Conservation (phyloP, 2,888 invertebrate species). For the Caenorhabditis sp. region DNA sequence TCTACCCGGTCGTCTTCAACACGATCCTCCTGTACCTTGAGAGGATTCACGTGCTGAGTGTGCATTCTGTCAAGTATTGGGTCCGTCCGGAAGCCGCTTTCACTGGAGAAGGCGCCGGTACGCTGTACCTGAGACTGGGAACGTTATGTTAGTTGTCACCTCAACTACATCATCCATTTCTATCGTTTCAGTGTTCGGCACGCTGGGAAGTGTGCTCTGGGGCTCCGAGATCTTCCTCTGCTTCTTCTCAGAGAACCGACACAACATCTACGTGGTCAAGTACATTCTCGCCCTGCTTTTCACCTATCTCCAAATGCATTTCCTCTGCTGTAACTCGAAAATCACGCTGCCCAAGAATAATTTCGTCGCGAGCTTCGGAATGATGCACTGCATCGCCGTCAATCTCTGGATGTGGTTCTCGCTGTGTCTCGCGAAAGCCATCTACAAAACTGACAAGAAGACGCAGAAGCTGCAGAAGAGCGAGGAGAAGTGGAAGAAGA, state of each 20-base stretch:
- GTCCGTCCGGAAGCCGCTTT: slow-evolving; percentile 28
- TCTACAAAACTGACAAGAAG: slow-evolving; percentile 44
- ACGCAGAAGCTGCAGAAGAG: slow-evolving; percentile 31
- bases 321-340: slow-evolving; percentile 52
- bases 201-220: slow-evolving; percentile 50
- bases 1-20: slow-evolving; percentile 41
- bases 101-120: slow-evolving; percentile 47
- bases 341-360: slow-evolving; percentile 44
- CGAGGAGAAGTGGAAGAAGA: slow-evolving; percentile 45
- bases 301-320: slow-evolving; percentile 53
- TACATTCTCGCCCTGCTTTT: slow-evolving; percentile 47
- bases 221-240: slow-evolving; percentile 50
- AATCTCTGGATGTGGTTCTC: slow-evolving; percentile 57
- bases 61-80: slow-evolving; percentile 27
- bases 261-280: slow-evolving; percentile 47
- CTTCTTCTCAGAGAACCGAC: slow-evolving; percentile 46
- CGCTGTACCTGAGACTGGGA: slow-evolving; percentile 48
- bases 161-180: too few species aligned
- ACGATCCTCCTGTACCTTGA: slow-evolving; percentile 33
- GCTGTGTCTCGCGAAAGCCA: slow-evolving; percentile 36
- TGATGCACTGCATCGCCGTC: slow-evolving; percentile 56
- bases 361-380: slow-evolving; percentile 49
- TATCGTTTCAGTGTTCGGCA: slow-evolving; percentile 49
- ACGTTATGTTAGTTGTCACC: slow-evolving; percentile 24
- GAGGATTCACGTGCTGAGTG: slow-evolving; percentile 18